A percentile compares a stretch with the other conserved stretches of the same genome.
Conservation (phyloP, 2,113 vertebrate genomes). For the Aramus guarauna region DNA sequence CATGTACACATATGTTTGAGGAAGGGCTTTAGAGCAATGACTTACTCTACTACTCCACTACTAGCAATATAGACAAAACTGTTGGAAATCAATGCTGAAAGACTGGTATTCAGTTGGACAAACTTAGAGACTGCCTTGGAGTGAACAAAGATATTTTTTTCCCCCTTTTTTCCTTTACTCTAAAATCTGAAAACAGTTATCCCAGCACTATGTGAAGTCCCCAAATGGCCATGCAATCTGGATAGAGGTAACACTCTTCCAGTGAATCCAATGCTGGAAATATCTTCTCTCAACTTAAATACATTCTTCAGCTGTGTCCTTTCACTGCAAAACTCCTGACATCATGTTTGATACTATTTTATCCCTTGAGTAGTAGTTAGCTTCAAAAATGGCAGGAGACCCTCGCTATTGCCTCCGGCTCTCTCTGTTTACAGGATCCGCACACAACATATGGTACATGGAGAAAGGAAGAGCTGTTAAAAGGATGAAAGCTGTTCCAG, state of each 20-base stretch:
- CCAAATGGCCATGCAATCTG: slow-evolving; percentile 9
- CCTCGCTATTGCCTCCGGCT: slow-evolving; percentile 26
- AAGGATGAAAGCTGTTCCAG: slow-evolving; percentile 48
- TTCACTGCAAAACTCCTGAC: neutral
- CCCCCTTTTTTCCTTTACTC: neutral
- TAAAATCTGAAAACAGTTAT: neutral
- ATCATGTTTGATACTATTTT: slow-evolving; percentile 22
- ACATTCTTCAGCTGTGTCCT: neutral
- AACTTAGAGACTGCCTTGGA: neutral
- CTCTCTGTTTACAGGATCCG: slow-evolving; percentile 26
- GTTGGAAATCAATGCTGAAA: neutral
- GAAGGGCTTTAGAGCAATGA: neutral
- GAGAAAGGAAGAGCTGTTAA: slow-evolving; percentile 46
- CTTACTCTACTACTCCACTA: neutral
- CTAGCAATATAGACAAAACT: neutral
- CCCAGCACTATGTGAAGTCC: neutral
- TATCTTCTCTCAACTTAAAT: neutral
- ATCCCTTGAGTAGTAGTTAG: neutral
- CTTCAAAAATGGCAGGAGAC: slow-evolving; percentile 48
- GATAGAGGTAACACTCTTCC: neutral
- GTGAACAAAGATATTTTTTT: neutral
- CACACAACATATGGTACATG: slow-evolving; percentile 46
- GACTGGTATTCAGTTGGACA: neutral
- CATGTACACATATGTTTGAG: neutral
- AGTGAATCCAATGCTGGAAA: neutral